phyloP scores from a whole-genome alignment of 2,113 vertebrate genomes.

The Pleuronectes platessa region DNA sequence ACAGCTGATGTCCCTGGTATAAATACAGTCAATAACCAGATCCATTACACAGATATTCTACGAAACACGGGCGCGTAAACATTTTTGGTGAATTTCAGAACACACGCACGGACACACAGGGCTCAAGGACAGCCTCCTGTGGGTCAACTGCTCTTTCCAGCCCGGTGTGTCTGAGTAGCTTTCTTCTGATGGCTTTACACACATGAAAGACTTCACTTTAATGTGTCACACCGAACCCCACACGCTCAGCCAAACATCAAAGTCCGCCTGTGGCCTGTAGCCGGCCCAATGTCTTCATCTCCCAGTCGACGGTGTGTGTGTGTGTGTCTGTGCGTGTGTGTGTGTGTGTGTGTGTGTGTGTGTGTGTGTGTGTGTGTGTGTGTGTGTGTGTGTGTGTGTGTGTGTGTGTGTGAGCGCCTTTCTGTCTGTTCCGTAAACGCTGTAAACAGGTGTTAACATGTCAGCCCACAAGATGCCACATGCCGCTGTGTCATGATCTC shows the following conservation, averaged over 20 bases:
- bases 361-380: constrained; percentile 36
- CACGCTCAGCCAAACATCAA: constrained; percentile 51
- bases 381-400: constrained; percentile 19
- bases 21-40: constrained; percentile 38
- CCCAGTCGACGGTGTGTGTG: constrained; percentile 22
- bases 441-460: constrained; percentile 81
- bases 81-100: constrained; percentile 8
- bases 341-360: constrained; percentile 23
- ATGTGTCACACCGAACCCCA: constrained; percentile 29
- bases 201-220: constrained; percentile 64
- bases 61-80: constrained; percentile 1
- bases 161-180: constrained; percentile 40
- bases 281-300: constrained; percentile 56
- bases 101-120: neutral
- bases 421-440: constrained; percentile 56
- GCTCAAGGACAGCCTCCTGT: constrained; percentile 38
- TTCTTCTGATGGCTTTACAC: constrained; percentile 44
- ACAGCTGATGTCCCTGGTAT: constrained; percentile 35
- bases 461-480: constrained; percentile 75
- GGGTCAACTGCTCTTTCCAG: constrained; percentile 56
- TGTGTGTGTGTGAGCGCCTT: constrained; percentile 31
- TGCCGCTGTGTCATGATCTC: constrained; percentile 72
- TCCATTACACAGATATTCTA: constrained; percentile 1
- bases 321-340: constrained; percentile 22
- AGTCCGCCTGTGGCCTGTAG: constrained; percentile 31